Conservation (phyloP, 2,888 invertebrate genomes). For the Pimpla rufipes region DNA sequence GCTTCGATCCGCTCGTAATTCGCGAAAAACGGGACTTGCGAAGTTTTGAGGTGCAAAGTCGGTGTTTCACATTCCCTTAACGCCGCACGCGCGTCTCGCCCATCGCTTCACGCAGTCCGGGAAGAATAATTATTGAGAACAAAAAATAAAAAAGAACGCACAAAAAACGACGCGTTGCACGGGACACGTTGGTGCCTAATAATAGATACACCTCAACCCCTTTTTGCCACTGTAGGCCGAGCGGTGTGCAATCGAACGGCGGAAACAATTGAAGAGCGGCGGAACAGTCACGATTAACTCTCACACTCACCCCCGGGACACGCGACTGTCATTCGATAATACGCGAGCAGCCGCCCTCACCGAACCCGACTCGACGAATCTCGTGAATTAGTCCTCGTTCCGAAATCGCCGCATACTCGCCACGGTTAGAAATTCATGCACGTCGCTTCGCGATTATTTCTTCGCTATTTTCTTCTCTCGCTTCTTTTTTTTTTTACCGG, state of each 20-base stretch:
- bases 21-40: no score
- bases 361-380: background rate
- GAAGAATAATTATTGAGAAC: background rate
- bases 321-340: constrained; percentile 40
- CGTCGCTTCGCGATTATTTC: constrained; percentile 38
- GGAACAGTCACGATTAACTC: constrained; percentile 28
- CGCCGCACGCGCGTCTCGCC: background rate
- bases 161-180: background rate
- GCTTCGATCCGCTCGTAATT: no score
- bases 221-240: background rate
- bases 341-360: background rate
- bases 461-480: background rate
- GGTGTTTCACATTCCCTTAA: no score
- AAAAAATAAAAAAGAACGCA: background rate
- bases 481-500: constrained; percentile 52
- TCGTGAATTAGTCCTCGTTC: constrained; percentile 10
- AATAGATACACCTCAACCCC: constrained; percentile 3
- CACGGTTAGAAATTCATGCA: constrained; percentile 46
- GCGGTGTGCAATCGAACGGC: background rate
- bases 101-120: background rate
- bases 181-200: background rate
- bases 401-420: constrained; percentile 43
- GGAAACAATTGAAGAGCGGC: constrained; percentile 22
- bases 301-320: constrained; percentile 40
- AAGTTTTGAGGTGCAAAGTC: no score